phyloP scores from a whole-genome alignment of 2,113 vertebrate species.

The Paramisgurnus dabryanus region DNA sequence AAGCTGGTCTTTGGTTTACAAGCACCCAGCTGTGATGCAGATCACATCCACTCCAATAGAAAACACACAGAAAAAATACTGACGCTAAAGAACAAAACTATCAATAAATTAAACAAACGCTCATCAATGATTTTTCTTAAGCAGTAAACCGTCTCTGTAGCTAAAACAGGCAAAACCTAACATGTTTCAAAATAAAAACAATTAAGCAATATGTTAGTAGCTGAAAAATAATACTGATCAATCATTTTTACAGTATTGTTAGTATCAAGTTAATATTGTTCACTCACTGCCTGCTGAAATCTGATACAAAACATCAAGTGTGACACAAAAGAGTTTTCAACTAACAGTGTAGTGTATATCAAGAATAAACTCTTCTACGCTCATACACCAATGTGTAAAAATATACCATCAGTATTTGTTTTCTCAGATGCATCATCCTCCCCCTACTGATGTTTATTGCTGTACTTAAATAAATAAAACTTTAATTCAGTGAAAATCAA shows the following conservation, averaged over 20 bases:
- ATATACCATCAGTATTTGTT: not conserved
- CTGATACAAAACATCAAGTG: too few species aligned
- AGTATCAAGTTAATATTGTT: too few species aligned
- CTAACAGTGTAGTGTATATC: constrained; percentile 29
- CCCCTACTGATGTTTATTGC: constrained; percentile 36
- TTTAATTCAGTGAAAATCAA: not conserved
- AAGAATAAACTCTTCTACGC: constrained; percentile 43
- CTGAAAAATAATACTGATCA: too few species aligned
- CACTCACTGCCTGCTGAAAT: too few species aligned
- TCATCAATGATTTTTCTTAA: not conserved
- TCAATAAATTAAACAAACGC: not conserved
- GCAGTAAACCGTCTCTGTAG: too few species aligned
- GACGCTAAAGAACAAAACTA: not conserved
- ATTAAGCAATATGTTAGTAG: too few species aligned
- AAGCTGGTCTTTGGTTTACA: constrained; percentile 46
- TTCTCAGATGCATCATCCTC: not conserved
- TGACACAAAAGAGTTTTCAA: too few species aligned
- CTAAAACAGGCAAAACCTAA: too few species aligned
- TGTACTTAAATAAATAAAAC: constrained; percentile 2
- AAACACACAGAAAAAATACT: not conserved
- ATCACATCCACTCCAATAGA: not conserved
- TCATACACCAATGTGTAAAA: too few species aligned
- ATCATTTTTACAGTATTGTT: too few species aligned
- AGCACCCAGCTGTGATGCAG: constrained; percentile 14
- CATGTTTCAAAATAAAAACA: too few species aligned